Base-by-base conservation (phyloP, 2,888 invertebrate species). In the Protodeltote pygarga region DNA sequence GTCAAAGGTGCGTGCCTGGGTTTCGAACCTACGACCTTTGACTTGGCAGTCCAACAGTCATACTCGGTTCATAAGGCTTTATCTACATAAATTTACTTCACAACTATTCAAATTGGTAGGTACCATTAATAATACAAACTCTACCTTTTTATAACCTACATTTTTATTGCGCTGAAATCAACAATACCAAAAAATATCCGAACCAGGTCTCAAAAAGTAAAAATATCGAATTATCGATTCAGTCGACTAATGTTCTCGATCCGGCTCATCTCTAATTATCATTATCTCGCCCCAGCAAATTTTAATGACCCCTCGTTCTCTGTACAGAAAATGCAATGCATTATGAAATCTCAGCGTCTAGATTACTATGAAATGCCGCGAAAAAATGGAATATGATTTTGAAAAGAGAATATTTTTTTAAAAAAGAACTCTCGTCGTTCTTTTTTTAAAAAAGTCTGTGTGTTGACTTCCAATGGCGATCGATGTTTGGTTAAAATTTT, bases 271-370 rank as follows among this genome's bases (percentile, higher is more conserved):
- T 42, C 58, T 62, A 62, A 65, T 70, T 64, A 60, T 71, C 66
- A 71, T 68, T 71, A 71, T 58, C 57, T 55, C 57, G 57, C 57
- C 21, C 59, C 64, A 62, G 58, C 54, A 58, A 51, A 40, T 60
- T 68, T 71, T 71, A 71, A 71, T 71, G 71, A 71, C 47, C 65
- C 51, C 50, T 59, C 64, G 57, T 57, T 44, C 52, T 51, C 48
- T 24, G 46, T 37, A 52, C 49, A 60, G 59, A 63, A 71, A 60
- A 52, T 61, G 65, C 61, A 61, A 60, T 50, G 66, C 66, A 57
- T 55, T 62, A 52, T 53, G 34, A 64, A 67, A 58, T 57, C 49
- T 27, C 57, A 20, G 33, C 41, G 38, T 38, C 58, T 53, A 51
- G 48, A 47, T 38, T 48, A 41, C 61, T 62, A 48, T 62, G 38